Evolutionary conservation across 2,113 vertebrate genomes (phyloP).

Genomic region (Sphaerodactylus townsendi): DNA sequence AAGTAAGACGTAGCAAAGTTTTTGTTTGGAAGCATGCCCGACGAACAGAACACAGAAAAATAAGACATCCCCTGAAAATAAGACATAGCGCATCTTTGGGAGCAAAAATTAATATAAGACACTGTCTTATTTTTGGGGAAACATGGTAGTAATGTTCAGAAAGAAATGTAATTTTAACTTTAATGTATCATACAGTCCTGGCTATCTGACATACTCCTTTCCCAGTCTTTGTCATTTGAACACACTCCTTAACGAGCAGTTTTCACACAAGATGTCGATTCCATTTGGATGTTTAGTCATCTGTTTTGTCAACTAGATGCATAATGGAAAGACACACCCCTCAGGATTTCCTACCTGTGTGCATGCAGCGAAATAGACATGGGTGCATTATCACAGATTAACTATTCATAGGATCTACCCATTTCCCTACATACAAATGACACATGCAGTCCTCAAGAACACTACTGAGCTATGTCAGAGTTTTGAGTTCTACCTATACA

Average conservation of each 20-base stretch:
- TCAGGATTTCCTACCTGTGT: neutral
- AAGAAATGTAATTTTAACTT: neutral
- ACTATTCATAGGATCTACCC: neutral
- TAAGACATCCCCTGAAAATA: too few relatives aligned
- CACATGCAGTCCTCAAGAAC: too few relatives aligned
- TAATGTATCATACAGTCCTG: neutral
- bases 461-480: neutral
- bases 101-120: too few relatives aligned
- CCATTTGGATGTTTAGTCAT: neutral
- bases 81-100: too few relatives aligned
- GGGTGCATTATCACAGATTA: neutral
- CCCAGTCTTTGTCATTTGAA: neutral
- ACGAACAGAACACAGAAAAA: too few relatives aligned
- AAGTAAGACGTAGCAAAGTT: too few relatives aligned
- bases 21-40: too few relatives aligned
- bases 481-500: neutral
- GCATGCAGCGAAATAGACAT: neutral
- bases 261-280: neutral
- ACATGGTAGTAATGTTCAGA: too few relatives aligned
- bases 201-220: neutral
- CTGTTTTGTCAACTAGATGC: neutral
- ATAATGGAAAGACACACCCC: neutral
- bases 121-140: too few relatives aligned
- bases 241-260: neutral
- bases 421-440: neutral